Evolutionary conservation across 2,113 vertebrate genomes (phyloP), one percentile per base, ranked within the genome.

Genomic region (Vombatus ursinus): DNA sequence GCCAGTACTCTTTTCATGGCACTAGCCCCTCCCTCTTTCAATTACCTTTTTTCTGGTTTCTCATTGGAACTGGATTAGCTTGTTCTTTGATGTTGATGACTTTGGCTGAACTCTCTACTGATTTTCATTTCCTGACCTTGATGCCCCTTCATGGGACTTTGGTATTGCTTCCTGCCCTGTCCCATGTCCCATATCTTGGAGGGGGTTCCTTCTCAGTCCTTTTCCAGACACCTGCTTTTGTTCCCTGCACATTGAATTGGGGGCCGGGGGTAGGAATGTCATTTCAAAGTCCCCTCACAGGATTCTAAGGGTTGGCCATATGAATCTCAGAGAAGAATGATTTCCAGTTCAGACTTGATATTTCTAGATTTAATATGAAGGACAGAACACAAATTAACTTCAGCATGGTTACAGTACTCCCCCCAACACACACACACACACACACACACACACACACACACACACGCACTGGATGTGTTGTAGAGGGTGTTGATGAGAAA

Each of bases 291-390:
- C 28, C 8, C 26, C 22, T 93, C 44, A 25, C 61, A 37, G 2
- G 94, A 84, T 94, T 52, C 52, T 93, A 31, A 96, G 19, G 93
- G 54, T 93, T 10, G 48, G 3, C 53, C 68, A 92, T n/a, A 3
- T 51, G 77, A 96, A 96, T 94, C 2, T 25, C 94, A 93, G 93
- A 53, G 19, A 12, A 92, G 12, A 94, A 23, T 53, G 89, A 2
- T 92, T 94, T 91, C 9, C 24, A 92, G 3, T 50, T 93, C 12
- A 0, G 0, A 50, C 25, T 90, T 90, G 52, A 90, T 77, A 68
- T 1, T 93, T 96, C 22, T 90, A 89, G 25, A 96, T 91, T 93
- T 94, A 89, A 49, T 97, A 94, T 94, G 95, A 96, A 91, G 37
- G 22, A 93, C 94, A 96, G 26, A 47, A 77, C 16, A 90, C 92